Evolutionary conservation across 2,113 vertebrate species (phyloP), one percentile per base, ranked within the genome.

Genomic region (Sebastes schlegelii): DNA sequence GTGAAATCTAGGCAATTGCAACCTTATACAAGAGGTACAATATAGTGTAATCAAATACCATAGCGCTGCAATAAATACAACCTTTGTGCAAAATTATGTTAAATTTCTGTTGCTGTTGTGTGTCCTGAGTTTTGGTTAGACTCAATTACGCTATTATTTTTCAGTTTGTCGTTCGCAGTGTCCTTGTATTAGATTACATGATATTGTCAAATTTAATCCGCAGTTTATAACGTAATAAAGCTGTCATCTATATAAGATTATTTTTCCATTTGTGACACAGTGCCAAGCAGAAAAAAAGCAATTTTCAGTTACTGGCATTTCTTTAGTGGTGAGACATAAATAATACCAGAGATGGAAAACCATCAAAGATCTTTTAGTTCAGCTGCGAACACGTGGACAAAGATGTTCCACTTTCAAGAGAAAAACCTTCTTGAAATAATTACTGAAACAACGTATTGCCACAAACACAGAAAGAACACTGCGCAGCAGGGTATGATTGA

Each of bases 221-320:
- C 51, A 63, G 70, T 81, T 81, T 74, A 61, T 74, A 49, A 55
- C 8, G 0, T 57, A 63, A 73, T 87, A 80, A 81, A 87, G 26
- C 55, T 64, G 68, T 84, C 48, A 64, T 14, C 21, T 48, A 63
- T 68, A 60, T 55, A 8, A 23, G 74, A 85, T 60, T 78, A 65
- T 74, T 80, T 80, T 63, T 45, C 19, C 62, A 51, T 67, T 60
- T 74, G 69, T 75, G 58, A 61, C 26, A 67, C 65, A 72, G 52
- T 57, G 70, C 61, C 60, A 71, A 61, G 60, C 46, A 23, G 45
- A 66, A 72, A 70, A 62, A 67, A 62, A 67, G 60, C 52, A 67
- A 67, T 80, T 54, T 63, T 83, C 62, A 48, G 67, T 82, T 71
- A 19, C 46, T 70, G 79, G 51, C 49, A 60, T 54, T 74, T 80